Evolutionary conservation across 2,888 invertebrate species (phyloP).

Genomic region (Sthenelais limicola): DNA sequence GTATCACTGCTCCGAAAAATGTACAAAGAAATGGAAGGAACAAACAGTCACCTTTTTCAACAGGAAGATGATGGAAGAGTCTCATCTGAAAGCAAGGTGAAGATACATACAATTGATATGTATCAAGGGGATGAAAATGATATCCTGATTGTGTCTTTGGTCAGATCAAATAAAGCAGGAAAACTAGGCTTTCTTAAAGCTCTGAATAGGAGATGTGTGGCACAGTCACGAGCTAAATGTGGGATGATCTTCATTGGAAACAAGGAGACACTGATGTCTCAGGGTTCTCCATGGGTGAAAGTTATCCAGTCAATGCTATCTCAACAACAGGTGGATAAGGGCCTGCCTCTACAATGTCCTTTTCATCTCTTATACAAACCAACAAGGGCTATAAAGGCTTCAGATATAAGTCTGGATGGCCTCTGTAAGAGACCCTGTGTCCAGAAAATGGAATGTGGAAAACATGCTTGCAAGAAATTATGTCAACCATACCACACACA

Average conservation of each 20-base stretch:
- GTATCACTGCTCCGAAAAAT: slow-evolving; percentile 39
- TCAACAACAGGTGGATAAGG: not conserved
- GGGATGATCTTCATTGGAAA: slow-evolving; percentile 50
- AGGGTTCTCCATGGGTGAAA: not conserved
- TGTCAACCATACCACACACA: slow-evolving; percentile 44
- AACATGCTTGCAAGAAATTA: slow-evolving; percentile 31
- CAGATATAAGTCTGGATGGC: slow-evolving; percentile 20
- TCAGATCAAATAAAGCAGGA: slow-evolving; percentile 57
- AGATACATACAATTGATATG: slow-evolving; percentile 55
- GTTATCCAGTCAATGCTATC: slow-evolving; percentile 23
- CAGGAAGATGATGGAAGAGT: too few relatives aligned
- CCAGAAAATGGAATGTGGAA: slow-evolving; percentile 33
- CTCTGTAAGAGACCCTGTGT: slow-evolving; percentile 38
- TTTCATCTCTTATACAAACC: slow-evolving; percentile 37
- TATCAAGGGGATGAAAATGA: slow-evolving; percentile 64
- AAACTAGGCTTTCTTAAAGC: slow-evolving; percentile 65
- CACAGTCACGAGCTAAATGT: slow-evolving; percentile 54
- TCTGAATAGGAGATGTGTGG: slow-evolving; percentile 67
- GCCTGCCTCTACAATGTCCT: slow-evolving; percentile 40
- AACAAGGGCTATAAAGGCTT: slow-evolving; percentile 42
- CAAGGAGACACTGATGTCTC: slow-evolving; percentile 25
- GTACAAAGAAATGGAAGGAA: slow-evolving; percentile 33
- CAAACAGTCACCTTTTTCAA: too few relatives aligned
- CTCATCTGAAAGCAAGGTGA: not conserved
- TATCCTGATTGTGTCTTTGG: slow-evolving; percentile 59